Evolutionary conservation across 2,888 invertebrate genomes (phyloP), one percentile per base, ranked within the genome.

Genomic region (Pycnomerus fuliginosus): DNA sequence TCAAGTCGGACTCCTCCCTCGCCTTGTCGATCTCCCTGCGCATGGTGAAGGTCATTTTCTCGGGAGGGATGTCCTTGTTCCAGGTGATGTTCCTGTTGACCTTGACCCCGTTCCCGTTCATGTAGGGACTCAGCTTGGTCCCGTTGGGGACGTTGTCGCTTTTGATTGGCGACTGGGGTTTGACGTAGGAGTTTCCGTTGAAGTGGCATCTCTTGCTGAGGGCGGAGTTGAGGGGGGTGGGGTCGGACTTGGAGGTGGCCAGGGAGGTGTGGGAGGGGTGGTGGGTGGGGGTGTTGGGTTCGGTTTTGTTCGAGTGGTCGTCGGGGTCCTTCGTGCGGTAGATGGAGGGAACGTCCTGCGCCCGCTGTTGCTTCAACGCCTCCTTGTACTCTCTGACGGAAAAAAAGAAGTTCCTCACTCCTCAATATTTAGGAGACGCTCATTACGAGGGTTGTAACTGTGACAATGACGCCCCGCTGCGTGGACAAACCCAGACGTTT

Each of bases 381-480:
- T 91, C 91, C 76, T 91, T 91, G 76, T 90, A 91, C 76, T 91
- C 90, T 74, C 90, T 82, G n/a, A n/a, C n/a, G n/a, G n/a, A n/a
- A n/a, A n/a, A n/a, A n/a, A n/a, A n/a, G n/a, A n/a, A n/a, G n/a
- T n/a, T n/a, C n/a, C n/a, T n/a, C n/a, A n/a, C n/a, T n/a, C n/a
- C n/a, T n/a, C n/a, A n/a, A n/a, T n/a, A n/a, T n/a, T n/a, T n/a
- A n/a, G n/a, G n/a, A n/a, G n/a, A n/a, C n/a, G n/a, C n/a, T n/a
- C n/a, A n/a, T n/a, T n/a, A n/a, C n/a, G n/a, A n/a, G n/a, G n/a
- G n/a, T n/a, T n/a, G n/a, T n/a, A n/a, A n/a, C n/a, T n/a, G n/a
- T n/a, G n/a, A n/a, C n/a, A n/a, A n/a, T n/a, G n/a, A n/a, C n/a
- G n/a, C n/a, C n/a, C n/a, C n/a, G n/a, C n/a, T n/a, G n/a, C n/a